phyloP scores from a whole-genome alignment of 2,888 invertebrate species.

The Nomada goodeniana region DNA sequence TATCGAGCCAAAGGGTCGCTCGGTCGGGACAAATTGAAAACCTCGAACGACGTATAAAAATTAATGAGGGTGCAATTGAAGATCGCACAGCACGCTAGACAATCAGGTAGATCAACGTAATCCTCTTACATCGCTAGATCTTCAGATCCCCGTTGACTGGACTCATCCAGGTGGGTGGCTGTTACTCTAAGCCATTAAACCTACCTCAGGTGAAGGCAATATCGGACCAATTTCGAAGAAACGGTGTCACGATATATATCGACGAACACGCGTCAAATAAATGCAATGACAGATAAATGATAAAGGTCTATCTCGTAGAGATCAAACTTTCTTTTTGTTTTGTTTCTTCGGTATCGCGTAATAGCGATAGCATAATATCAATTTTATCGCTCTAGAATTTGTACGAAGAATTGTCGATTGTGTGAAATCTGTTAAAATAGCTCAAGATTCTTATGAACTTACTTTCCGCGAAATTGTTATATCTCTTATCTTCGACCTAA shows the following conservation, averaged over 20 bases:
- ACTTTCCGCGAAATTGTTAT: no score
- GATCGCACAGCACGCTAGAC: conserved; percentile 63
- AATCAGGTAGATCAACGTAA: conserved; percentile 65
- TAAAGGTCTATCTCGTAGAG: neutral
- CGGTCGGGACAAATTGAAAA: conserved; percentile 53
- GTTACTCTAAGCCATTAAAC: conserved; percentile 68
- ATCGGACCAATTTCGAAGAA: conserved; percentile 72
- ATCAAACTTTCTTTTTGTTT: neutral
- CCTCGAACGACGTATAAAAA: conserved; percentile 60
- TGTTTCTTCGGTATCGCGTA: neutral
- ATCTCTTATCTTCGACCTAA: no score
- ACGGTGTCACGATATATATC: conserved; percentile 46
- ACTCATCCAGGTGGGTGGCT: conserved; percentile 56
- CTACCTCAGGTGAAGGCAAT: conserved; percentile 68
- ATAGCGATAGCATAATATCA: no score
- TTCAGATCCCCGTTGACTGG: conserved; percentile 64
- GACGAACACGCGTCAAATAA: conserved; percentile 15
- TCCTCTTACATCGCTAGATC: conserved; percentile 68
- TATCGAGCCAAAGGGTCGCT: neutral
- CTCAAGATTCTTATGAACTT: no score
- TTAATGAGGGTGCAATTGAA: conserved; percentile 65
- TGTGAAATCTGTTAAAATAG: no score
- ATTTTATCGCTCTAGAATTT: no score
- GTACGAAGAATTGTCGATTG: no score
- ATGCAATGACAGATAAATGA: neutral